Evolutionary conservation across 2,113 vertebrate genomes (phyloP), one percentile per base, ranked within the genome.

Genomic region (Platysteira castanea): DNA sequence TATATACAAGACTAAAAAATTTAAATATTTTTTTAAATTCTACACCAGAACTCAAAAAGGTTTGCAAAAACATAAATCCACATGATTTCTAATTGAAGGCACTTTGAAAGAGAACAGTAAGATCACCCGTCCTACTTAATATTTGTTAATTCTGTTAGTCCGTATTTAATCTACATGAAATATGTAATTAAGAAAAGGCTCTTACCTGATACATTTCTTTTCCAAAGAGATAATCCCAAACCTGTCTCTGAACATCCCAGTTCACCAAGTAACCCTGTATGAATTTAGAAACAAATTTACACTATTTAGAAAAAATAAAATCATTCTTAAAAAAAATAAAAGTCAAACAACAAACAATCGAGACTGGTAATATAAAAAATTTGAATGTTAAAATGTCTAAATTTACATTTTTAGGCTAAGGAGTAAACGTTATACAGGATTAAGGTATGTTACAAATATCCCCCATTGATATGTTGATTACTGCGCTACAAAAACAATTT

Each of bases 171-270:
- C 23, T 74, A 70, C 24, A 81, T 2, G 73, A 78, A 82, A 84
- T 19, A 50, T 50, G 21, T 69, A 81, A 73, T 37, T 50, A 53
- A 79, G 71, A 75, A 84, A 80, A 60, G 13, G 52, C 41, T 91
- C 94, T 98, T 98, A 99, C 99, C 98, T 99, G 99, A 95, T 99
- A 99, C 99, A 99, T 99, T 98, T 99, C 99, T 97, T 99, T 99
- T 95, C 99, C 99, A 98, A 99, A 99, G 89, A 99, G 98, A 73
- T 99, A 99, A 97, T 99, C 99, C 99, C 99, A 99, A 47, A 99
- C 99, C 95, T 99, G 99, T 92, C 99, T 98, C 95, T 99, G 99
- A 84, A 99, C 99, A 96, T 99, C 99, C 99, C 99, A 99, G 95
- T 99, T 99, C 39, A 99, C 99, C 96, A 99, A 98, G 86, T 99